These are phyloP conservation scores for Porites rus DNA, from an alignment of 92 coral and sea anemone genomes.

Conservation along the genomic window DNA sequence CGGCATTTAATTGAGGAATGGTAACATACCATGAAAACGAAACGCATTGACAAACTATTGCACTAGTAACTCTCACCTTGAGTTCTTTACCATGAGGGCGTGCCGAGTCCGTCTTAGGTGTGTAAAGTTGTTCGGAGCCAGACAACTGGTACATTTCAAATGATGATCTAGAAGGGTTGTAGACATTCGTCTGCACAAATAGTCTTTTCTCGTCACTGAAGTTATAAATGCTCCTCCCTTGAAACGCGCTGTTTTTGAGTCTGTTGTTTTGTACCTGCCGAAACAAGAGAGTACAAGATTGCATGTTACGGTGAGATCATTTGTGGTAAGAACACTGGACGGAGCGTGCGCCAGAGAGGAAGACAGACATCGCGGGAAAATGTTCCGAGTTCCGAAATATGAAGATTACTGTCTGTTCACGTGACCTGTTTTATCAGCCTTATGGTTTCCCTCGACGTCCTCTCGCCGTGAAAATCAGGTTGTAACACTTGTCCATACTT, in stretches of 20 bases:
- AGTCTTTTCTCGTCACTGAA: not conserved
- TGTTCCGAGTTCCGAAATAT: no score
- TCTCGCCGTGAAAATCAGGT: no score
- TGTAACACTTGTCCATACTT: no score
- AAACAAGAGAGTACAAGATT: not conserved
- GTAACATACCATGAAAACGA: no score
- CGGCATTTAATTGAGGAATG: no score
- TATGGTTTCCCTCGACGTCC: no score
- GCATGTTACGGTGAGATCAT: not conserved
- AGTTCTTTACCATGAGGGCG: not conserved
- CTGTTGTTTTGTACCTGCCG: constrained; percentile 32
- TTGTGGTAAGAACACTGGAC: no score
- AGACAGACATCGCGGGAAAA: no score
- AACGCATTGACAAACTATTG: not conserved
- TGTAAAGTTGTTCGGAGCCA: not conserved
- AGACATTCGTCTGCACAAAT: constrained; percentile 10
- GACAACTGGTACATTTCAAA: constrained; percentile 16
- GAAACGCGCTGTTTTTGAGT: not conserved
- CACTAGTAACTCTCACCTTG: constrained; percentile 4
- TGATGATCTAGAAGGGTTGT: not conserved
- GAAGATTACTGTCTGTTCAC: no score
- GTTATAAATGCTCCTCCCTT: not conserved
- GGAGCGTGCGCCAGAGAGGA: no score
- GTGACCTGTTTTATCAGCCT: no score
- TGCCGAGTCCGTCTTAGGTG: not conserved